Evolutionary conservation across 2,888 invertebrate species (phyloP), one percentile per base, ranked within the genome.

Genomic region (Nomada ruficornis): DNA sequence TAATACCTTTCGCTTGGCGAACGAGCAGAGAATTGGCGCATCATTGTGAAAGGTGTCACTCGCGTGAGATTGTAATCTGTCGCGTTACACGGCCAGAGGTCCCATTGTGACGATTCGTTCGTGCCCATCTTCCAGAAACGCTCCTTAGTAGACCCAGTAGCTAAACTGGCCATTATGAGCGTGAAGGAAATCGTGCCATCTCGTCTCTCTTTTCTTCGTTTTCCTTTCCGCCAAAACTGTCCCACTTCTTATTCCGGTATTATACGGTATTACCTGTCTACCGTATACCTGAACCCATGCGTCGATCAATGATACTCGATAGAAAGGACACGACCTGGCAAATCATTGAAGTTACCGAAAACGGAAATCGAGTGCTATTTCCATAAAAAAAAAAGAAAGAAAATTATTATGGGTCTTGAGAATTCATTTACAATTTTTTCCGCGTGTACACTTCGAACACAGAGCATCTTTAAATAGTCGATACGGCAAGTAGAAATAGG

Each of bases 1-100:
- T 26, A 10, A 23, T 2, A 11, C 7, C 20, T 13, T 57, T 57
- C 23, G 57, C 54, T 57, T 15, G n/a, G 23, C 57, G 57, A 67
- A 36, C 87, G 88, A 89, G 83, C 87, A 80, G 74, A 86, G 84
- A 92, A 90, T 92, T 91, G 90, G 90, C 89, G 87, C 90, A 91
- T 92, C 91, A 91, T 91, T 91, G 92, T 92, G 87, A 84, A 83
- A 91, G 91, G 91, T 91, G 92, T 91, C 89, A 91, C 87, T 84
- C 85, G 89, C 83, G 77, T 69, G 67, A 88, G 91, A 92, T 93
- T 91, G 90, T 93, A 93, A 93, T 93, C 93, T 92, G 88, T 90
- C 90, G 86, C 85, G 91, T 90, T 89, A 86, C 89, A 77, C 88
- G 87, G 84, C 87, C 85, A 86, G 89, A 84, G 60, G 84, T 65